Base-by-base conservation (phyloP, 1,140 invertebrate genomes). In the Nomia melanderi region DNA sequence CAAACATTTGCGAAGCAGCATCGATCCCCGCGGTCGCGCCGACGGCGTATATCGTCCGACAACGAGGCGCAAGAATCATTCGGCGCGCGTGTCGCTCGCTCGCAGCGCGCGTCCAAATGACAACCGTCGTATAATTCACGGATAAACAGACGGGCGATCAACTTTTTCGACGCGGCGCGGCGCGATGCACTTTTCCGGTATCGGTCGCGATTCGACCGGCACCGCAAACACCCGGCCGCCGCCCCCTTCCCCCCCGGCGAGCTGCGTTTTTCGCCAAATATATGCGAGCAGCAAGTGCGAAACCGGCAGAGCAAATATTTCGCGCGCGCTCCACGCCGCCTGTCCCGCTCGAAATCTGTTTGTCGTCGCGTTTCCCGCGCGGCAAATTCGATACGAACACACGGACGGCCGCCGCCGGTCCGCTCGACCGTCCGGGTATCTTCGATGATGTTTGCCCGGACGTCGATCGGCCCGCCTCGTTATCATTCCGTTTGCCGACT, bases 221-320 rank as follows among this genome's bases (percentile, higher is more conserved):
- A 20, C 20, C 47, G 47, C 47, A 50, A 50, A 50, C 47, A 50
- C 20, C 2, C 17, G 5, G 20, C 44, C 47, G 47, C n/a, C n/a
- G n/a, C 1, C 47, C n/a, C 47, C 47, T n/a, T n/a, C n/a, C n/a
- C n/a, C n/a, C n/a, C n/a, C n/a, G n/a, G 41, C 41, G 41, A n/a
- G n/a, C 47, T 8, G 47, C n/a, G 41, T 50, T 50, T 50, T 50
- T 50, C 47, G 20, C 20, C 47, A 50, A 50, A 50, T 50, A 23
- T 50, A 50, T 50, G 47, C 47, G 6, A 50, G 47, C 17, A 20
- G 47, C 47, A 50, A 50, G 47, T 50, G 47, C 47, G 47, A n/a
- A 50, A 50, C 47, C 20, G 47, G 47, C 47, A 50, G 20, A n/a
- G 47, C n/a, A 50, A 50, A 50, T 50, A 50, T 50, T 50, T 50